A percentile compares a stretch with the other conserved stretches of the same genome.
Evolutionary conservation across 2,797 vertebrate species (phyloP).

Genomic region (Peromyscus attwateri): DNA sequence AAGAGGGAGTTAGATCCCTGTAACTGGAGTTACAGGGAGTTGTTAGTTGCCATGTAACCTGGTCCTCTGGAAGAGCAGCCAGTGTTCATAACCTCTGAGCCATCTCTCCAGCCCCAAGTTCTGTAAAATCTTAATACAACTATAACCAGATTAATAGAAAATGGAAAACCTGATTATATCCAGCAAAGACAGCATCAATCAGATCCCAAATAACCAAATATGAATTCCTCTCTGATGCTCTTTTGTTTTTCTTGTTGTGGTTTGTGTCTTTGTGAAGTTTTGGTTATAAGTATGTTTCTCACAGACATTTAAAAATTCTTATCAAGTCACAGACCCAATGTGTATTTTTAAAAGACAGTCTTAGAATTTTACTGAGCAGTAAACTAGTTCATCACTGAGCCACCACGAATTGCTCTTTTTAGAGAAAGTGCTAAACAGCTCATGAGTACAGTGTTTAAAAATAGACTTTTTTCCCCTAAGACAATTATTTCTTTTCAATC

Average conservation of each 20-base stretch:
- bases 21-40: not conserved
- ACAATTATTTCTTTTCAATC: conserved; percentile 68
- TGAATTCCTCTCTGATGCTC: not conserved
- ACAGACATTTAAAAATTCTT: conserved; percentile 60
- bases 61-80: not conserved
- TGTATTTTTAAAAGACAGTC: conserved; percentile 72
- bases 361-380: conserved; percentile 73
- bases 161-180: conserved; percentile 54
- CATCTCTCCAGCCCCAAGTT: not conserved
- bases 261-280: conserved; percentile 51
- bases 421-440: conserved; percentile 64
- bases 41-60: too few relatives aligned
- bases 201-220: conserved; percentile 22
- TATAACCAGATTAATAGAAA: conserved; percentile 50
- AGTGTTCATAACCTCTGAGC: not conserved
- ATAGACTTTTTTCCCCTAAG: conserved; percentile 31
- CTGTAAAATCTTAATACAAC: not conserved
- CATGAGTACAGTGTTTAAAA: conserved; percentile 77
- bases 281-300: conserved; percentile 48
- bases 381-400: conserved; percentile 59
- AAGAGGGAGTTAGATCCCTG: not conserved
- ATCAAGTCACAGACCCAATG: conserved; percentile 66
- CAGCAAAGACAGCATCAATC: not conserved
- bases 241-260: conserved; percentile 33
- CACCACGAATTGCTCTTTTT: conserved; percentile 66